Conservation (phyloP, 2,797 vertebrate genomes). For the Microhierax caerulescens region DNA sequence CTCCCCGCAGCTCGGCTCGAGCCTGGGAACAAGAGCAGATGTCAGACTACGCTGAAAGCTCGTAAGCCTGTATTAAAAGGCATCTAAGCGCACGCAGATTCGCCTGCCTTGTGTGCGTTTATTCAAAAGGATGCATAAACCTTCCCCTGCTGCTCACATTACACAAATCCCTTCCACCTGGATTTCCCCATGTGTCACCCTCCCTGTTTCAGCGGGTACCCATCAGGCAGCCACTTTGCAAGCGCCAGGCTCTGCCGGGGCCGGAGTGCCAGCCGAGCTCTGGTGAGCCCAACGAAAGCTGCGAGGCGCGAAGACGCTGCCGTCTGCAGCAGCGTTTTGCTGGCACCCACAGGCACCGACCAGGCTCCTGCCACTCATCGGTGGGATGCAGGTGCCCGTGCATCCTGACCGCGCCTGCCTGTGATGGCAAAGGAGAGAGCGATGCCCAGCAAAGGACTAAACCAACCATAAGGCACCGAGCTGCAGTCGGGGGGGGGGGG, state of each 20-base stretch:
- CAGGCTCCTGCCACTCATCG: not conserved
- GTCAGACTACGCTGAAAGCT: not conserved
- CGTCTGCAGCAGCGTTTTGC: not conserved
- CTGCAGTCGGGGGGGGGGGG: not conserved
- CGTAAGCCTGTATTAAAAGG: rapidly evolving
- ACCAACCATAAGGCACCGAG: not conserved
- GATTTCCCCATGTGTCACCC: rapidly evolving
- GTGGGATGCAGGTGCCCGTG: not conserved
- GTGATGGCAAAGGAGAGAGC: not conserved
- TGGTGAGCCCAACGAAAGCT: no score
- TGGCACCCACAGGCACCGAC: not conserved
- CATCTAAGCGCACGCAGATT: rapidly evolving
- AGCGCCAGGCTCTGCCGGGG: not conserved
- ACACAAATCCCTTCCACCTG: not conserved
- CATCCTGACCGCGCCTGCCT: not conserved
- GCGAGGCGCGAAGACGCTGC: no score
- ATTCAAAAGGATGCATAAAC: not conserved
- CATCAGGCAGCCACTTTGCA: rapidly evolving
- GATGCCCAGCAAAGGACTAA: slow-evolving; percentile 5
- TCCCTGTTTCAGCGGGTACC: not conserved
- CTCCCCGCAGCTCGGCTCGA: not conserved
- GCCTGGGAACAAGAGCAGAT: not conserved
- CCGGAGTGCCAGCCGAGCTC: not conserved
- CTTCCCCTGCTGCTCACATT: not conserved
- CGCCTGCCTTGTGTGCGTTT: not conserved